Conservation (phyloP, 2,797 vertebrate genomes). For the Argentina silus region DNA sequence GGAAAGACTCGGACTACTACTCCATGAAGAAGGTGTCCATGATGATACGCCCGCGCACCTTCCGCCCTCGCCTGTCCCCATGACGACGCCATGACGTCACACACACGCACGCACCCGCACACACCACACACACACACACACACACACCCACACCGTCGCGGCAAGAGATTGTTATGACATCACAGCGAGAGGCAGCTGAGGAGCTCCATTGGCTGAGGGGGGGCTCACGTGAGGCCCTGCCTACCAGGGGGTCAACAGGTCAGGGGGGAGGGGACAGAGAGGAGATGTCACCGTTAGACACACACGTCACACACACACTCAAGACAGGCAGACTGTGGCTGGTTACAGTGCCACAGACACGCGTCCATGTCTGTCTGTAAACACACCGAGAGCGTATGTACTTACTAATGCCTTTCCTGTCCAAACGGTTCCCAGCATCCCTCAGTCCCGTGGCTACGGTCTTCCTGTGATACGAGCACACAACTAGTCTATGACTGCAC, state of each 20-base stretch:
- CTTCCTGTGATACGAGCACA: too few relatives aligned
- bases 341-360: too few relatives aligned
- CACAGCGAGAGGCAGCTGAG: background rate
- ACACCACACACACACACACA: too few relatives aligned
- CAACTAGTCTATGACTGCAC: too few relatives aligned
- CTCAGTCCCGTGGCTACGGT: background rate
- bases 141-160: too few relatives aligned
- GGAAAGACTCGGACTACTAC: slow-evolving; percentile 90
- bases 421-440: background rate
- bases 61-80: slow-evolving; percentile 77
- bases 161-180: background rate
- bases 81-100: slow-evolving; percentile 58
- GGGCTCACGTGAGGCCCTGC: background rate
- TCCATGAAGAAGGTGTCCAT: slow-evolving; percentile 86
- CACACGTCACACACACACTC: background rate
- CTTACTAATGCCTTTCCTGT: background rate
- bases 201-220: background rate
- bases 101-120: background rate
- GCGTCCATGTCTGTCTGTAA: background rate
- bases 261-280: background rate
- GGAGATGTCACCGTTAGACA: background rate
- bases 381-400: background rate
- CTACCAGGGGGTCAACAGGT: background rate
- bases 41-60: slow-evolving; percentile 86
- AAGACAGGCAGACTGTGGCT: too few relatives aligned